A percentile compares a stretch with the other conserved stretches of the same genome.
These are phyloP conservation scores for Dynastes grantii DNA, from an alignment of 2,888 invertebrate genomes.

Conservation along the genomic window DNA sequence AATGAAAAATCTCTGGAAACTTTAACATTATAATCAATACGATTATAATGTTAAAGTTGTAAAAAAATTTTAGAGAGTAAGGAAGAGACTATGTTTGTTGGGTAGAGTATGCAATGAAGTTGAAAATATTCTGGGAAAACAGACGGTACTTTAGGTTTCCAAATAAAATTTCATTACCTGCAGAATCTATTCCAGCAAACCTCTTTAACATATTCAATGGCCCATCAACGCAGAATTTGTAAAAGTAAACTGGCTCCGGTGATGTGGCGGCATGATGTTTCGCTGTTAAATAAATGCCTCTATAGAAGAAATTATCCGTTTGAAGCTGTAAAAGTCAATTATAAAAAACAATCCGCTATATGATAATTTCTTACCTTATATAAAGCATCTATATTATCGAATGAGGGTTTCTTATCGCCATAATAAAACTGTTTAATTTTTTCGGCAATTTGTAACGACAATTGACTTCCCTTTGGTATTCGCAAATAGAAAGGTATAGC, in stretches of 20 bases:
- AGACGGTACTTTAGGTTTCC: too few species aligned
- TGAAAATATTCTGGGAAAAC: too few species aligned
- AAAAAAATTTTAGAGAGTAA: too few species aligned
- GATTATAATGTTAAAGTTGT: too few species aligned
- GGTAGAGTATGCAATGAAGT: too few species aligned
- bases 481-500: conserved; percentile 59
- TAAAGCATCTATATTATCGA: conserved; percentile 59
- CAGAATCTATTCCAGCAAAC: conserved; percentile 37
- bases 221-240: conserved; percentile 57
- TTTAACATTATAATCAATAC: too few species aligned
- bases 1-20: too few species aligned
- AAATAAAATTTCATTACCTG: conserved; percentile 12
- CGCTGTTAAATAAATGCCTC: conserved; percentile 59
- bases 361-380: conserved; percentile 59
- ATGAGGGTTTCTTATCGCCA: conserved; percentile 57
- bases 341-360: neutral
- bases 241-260: conserved; percentile 62
- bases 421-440: conserved; percentile 64
- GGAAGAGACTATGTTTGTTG: too few species aligned
- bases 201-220: conserved; percentile 53
- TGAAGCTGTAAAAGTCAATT: conserved; percentile 57
- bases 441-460: conserved; percentile 59
- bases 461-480: conserved; percentile 58
- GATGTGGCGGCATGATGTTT: conserved; percentile 60
- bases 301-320: conserved; percentile 64